phyloP scores from a whole-genome alignment of 1,140 invertebrate species.

The Drosophila nikananu region DNA sequence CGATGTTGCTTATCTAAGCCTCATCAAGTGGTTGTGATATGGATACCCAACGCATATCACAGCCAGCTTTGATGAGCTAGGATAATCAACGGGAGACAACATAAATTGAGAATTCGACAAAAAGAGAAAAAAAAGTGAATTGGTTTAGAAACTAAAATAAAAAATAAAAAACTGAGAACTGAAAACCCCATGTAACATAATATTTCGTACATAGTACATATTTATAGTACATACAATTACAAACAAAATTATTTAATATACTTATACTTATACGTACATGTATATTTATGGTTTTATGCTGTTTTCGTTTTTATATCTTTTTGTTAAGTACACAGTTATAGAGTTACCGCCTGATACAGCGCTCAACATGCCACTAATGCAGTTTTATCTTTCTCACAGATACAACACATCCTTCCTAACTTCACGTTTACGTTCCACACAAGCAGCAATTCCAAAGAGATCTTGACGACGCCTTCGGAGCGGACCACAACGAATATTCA shows the following conservation, averaged over 20 bases:
- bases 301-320: constrained; percentile 27
- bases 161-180: constrained; percentile 4
- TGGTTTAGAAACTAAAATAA: constrained; percentile 46
- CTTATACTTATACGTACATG: constrained; percentile 17
- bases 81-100: constrained; percentile 85
- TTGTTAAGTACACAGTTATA: constrained; percentile 36
- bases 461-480: constrained; percentile 59
- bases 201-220: constrained; percentile 18
- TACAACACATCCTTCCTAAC: constrained; percentile 45
- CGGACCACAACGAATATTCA: constrained; percentile 34
- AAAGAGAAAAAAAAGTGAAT: constrained; percentile 53
- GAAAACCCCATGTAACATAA: constrained; percentile 21
- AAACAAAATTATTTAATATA: constrained; percentile 9
- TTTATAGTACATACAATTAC: neutral
- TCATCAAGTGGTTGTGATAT: constrained; percentile 93
- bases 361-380: constrained; percentile 47
- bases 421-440: constrained; percentile 58
- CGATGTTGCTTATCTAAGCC: constrained; percentile 85
- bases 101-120: constrained; percentile 37
- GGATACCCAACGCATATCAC: constrained; percentile 92
- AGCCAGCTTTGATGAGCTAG: constrained; percentile 96
- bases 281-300: constrained; percentile 46
- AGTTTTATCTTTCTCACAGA: constrained; percentile 66
- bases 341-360: neutral
- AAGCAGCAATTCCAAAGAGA: constrained; percentile 67